phyloP scores from a whole-genome alignment of 37 sponge, comb jelly and placozoan genomes.

The Mnemiopsis leidyi region DNA sequence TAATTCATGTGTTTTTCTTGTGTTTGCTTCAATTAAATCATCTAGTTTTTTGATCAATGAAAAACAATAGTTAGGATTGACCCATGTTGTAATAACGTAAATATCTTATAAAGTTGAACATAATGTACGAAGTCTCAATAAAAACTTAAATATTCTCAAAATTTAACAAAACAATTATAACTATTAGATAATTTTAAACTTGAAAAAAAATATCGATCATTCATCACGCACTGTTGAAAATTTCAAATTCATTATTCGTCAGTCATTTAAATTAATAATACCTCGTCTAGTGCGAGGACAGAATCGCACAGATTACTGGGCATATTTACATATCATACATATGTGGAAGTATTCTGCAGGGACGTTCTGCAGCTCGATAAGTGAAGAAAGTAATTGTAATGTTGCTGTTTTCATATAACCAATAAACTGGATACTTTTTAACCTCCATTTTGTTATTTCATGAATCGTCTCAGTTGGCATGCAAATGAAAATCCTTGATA shows the following conservation, averaged over 20 bases:
- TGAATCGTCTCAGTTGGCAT: neutral
- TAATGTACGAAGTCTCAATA: slow-evolving; percentile 19
- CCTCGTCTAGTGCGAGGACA: neutral
- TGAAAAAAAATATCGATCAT: neutral
- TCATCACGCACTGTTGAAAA: neutral
- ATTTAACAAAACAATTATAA: slow-evolving; percentile 7
- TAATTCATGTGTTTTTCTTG: too few species aligned
- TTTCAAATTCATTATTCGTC: neutral
- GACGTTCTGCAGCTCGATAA: neutral
- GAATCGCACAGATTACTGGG: neutral
- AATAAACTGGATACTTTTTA: neutral
- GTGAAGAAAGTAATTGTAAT: neutral
- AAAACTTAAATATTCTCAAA: slow-evolving; percentile 45
- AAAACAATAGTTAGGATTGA: neutral
- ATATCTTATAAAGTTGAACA: neutral
- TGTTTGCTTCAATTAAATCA: too few species aligned
- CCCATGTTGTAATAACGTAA: neutral
- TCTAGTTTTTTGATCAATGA: neutral
- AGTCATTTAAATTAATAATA: neutral
- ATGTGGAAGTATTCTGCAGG: too few species aligned
- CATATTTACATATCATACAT: neutral
- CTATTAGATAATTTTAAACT: neutral
- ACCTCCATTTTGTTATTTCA: neutral
- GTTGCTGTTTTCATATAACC: too few species aligned
- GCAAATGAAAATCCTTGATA: neutral